Evolutionary conservation across 2,888 invertebrate species (phyloP), one percentile per base, ranked within the genome.

Genomic region (Melanophora roralis): DNA sequence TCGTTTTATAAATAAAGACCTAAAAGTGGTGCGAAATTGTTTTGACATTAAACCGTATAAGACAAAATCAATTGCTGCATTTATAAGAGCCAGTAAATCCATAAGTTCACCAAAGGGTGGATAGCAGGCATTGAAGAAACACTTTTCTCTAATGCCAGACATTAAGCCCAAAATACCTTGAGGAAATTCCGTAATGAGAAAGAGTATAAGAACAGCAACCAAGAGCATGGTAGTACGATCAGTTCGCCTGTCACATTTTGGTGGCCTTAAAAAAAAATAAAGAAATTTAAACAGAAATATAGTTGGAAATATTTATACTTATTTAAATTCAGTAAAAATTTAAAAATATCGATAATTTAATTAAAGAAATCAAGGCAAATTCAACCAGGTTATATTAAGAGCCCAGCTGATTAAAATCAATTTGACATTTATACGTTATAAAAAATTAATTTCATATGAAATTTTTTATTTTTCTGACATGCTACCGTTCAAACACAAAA

Each of bases 41-140:
- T 95, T 93, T 80, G 97, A 97, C 98, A 98, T 98, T 65, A 95
- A 92, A 86, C 97, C 98, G 89, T 98, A 98, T 51, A 98, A 92
- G 68, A 98, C 94, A 87, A 98, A 98, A 90, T 97, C 98, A 75
- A 98, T 95, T 0, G 97, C 95, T 8, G 97, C 96, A 89, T 98
- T 98, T 84, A 97, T 91, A 74, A 98, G 92, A 0, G 98, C 97
- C 86, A 97, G 89, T 78, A 97, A 93, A 90, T 98, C 97, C 94
- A 97, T 95, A 69, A 97, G 88, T 87, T 97, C 97, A 1, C 96
- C 96, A 81, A 95, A 93, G 53, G 94, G 91, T 82, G 93, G 92
- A 90, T 98, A 98, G 89, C 96, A 96, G 36, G 93, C 92, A 64
- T 92, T 91, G 86, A 96, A 96, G 89, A 98, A 95, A 78, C 93